phyloP scores from a whole-genome alignment of 1,140 invertebrate species.

The Melanaphis sacchari region DNA sequence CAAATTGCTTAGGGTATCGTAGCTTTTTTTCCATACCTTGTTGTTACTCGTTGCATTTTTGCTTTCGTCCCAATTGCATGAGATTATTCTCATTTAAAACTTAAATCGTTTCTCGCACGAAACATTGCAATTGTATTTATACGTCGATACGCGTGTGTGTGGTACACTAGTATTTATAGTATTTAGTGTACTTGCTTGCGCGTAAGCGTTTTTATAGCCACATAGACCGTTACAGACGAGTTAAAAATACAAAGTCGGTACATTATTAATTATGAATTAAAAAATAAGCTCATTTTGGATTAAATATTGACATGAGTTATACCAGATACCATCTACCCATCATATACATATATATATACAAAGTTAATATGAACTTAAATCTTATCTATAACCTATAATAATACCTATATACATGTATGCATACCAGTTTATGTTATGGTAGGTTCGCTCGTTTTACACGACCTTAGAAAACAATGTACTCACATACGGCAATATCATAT shows the following conservation, averaged over 20 bases:
- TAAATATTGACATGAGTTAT: background rate
- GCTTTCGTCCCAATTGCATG: background rate
- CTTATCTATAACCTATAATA: no score
- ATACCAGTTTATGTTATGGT: background rate
- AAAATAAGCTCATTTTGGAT: background rate
- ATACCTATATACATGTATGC: background rate
- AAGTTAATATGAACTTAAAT: no score
- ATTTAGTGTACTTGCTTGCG: background rate
- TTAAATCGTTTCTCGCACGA: slow-evolving; percentile 36
- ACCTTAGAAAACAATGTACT: slow-evolving; percentile 7
- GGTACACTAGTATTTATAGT: background rate
- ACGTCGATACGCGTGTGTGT: background rate
- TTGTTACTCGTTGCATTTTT: background rate
- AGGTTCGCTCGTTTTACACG: background rate
- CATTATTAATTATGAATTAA: background rate
- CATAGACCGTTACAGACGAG: background rate
- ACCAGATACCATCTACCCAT: background rate
- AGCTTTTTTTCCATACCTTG: background rate
- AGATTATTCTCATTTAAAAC: slow-evolving; percentile 40
- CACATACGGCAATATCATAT: background rate
- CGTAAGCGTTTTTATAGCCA: background rate
- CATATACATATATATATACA: background rate
- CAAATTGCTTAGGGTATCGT: background rate
- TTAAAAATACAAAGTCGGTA: background rate
- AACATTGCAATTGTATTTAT: background rate